Percentiles rank a stretch among this genome's conserved stretches.
Conservation (phyloP, 2,113 vertebrate genomes). For the Ibidorhyncha struthersii region DNA sequence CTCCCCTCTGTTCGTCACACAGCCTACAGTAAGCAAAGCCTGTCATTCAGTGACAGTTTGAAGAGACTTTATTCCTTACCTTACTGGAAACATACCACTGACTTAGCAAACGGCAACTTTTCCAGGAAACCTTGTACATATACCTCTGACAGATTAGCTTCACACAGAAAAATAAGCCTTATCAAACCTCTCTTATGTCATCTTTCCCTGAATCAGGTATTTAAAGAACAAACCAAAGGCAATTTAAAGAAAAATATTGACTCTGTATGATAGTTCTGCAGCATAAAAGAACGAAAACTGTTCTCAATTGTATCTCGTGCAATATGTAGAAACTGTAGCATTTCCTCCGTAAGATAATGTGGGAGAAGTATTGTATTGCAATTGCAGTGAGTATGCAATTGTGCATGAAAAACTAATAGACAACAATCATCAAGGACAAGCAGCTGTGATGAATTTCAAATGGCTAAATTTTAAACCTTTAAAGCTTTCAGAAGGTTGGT, state of each 20-base stretch:
- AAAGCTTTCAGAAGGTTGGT: not conserved
- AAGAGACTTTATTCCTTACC: conserved; percentile 18
- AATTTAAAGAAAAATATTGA: not conserved
- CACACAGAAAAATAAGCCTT: not conserved
- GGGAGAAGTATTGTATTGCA: not conserved
- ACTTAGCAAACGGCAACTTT: conserved; percentile 4
- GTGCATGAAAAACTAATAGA: not conserved
- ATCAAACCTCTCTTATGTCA: not conserved
- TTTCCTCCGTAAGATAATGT: not conserved
- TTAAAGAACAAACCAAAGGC: not conserved
- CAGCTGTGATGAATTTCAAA: conserved; percentile 27
- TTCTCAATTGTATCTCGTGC: not conserved
- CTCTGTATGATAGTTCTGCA: not conserved
- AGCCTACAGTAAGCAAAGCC: conserved; percentile 10
- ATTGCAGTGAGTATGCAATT: not conserved
- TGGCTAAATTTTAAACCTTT: not conserved
- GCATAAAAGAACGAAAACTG: not conserved
- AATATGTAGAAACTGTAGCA: not conserved
- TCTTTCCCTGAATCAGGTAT: not conserved
- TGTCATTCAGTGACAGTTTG: conserved; percentile 2
- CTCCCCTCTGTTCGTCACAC: not conserved
- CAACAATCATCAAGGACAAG: not conserved
- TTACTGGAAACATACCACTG: conserved; percentile 3
- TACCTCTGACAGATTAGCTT: not conserved
- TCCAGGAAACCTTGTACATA: not conserved